phyloP scores from a whole-genome alignment of 1,140 invertebrate species.

The Procambarus clarkii region DNA sequence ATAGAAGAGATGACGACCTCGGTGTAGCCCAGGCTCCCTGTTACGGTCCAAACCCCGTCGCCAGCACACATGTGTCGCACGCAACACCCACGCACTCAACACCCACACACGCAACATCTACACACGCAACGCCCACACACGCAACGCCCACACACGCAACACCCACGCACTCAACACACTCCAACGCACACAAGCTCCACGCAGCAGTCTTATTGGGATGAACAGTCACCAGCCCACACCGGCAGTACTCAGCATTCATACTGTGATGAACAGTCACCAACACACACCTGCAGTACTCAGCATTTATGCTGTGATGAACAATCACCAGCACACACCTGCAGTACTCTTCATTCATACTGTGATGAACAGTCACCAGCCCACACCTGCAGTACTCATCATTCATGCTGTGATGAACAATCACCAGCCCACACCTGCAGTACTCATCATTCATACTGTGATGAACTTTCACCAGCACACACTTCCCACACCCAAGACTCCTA shows the following conservation, averaged over 20 bases:
- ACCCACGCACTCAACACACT: background rate
- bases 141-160: background rate
- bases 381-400: background rate
- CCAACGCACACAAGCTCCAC: background rate
- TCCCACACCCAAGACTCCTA: too few relatives aligned
- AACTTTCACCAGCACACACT: too few relatives aligned
- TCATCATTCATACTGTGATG: background rate
- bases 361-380: background rate
- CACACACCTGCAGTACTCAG: background rate
- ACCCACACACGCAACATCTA: background rate
- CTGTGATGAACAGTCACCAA: background rate
- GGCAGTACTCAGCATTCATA: background rate
- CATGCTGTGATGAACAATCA: background rate
- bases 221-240: background rate
- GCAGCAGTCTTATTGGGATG: background rate
- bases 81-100: background rate
- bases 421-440: background rate
- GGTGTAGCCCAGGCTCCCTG: slow-evolving; percentile 74
- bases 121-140: background rate
- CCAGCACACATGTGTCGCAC: background rate
- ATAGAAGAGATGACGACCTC: slow-evolving; percentile 80
- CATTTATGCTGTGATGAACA: background rate
- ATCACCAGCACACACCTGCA: background rate
- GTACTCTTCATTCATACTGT: background rate
- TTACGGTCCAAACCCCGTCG: slow-evolving; percentile 4